Evolutionary conservation across 1,140 invertebrate species (phyloP), one percentile per base, ranked within the genome.

Genomic region (Papilio aristodemus): DNA sequence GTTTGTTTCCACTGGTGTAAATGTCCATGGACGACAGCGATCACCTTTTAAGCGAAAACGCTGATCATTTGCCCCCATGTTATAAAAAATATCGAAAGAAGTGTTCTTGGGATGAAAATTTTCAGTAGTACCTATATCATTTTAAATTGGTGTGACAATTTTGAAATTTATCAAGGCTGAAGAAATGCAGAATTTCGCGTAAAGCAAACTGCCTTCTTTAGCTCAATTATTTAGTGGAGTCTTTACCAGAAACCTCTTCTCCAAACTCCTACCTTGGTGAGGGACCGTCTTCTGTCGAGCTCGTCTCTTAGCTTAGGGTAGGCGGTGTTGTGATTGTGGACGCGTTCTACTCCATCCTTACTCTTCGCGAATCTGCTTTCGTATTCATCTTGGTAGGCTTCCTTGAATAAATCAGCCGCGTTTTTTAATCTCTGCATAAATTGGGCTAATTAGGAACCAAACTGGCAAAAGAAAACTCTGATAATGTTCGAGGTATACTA

Each of bases 281-380:
- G 57, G 14, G 78, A 83, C 36, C 60, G 32, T 11, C 74, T 68
- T 19, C 70, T 78, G 0, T 78, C 67, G 0, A 81, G n/a, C 54
- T 81, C 79, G 11, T 79, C 75, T 38, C 62, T 64, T 58, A 83
- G 41, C 22, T 75, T 77, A 0, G 81, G 81, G 46, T 69, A 78
- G 1, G 73, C 71, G 1, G 46, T 54, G 37, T 81, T 78, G 54
- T 83, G 79, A 0, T 64, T 27, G 11, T 69, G 67, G 1, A 80
- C 77, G 6, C 39, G 17, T 11, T 67, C 36, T 1, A 80, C 59
- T 0, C 54, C 36, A 8, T 74, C 72, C 0, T 8, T 22, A 46
- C 64, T 75, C 10, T 10, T 14, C 38, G 17, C 25, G 5, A 46
- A 69, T 4, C 71, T 46, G 0, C 54, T 63, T 36, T 80, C 76